Evolutionary conservation across 2,113 vertebrate genomes (phyloP), one percentile per base, ranked within the genome.

Genomic region (Tachysurus vachellii): DNA sequence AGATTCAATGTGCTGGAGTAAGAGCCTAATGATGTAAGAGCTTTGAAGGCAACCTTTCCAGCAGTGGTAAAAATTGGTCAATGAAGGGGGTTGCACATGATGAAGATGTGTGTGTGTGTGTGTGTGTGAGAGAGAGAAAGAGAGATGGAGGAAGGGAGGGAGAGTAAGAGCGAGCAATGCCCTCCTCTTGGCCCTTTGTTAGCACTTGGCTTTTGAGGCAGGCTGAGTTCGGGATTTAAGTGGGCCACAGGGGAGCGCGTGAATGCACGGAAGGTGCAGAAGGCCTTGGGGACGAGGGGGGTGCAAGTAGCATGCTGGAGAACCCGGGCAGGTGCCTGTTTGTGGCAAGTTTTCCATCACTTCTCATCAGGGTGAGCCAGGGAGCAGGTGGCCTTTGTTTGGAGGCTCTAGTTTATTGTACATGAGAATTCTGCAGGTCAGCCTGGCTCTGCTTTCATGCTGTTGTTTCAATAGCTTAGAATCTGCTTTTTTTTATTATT

Each of bases 241-340:
- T 95, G 94, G 95, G 92, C 94, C 95, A 94, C 94, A 93, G 92
- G 95, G 95, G 95, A 96, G 92, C 88, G 91, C 62, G 91, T 95
- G 92, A 94, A 94, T 93, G 62, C 82, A 83, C 31, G 75, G 85
- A 84, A 88, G 89, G 82, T 90, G 87, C 81, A 82, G 83, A 86
- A 82, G 87, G 91, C 91, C 90, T 92, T 90, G 89, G 87, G 92
- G 93, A 89, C 89, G 86, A 88, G 85, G 90, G 64, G 59, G 89
- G 83, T 83, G 89, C 84, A 90, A 88, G 44, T 77, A n/a, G 90
- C 91, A 50, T 44, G 64, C 57, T n/a, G 73, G 82, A 70, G 53
- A 75, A 80, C 89, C 88, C 89, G 90, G 93, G 92, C 91, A 93
- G 93, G 91, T 93, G 91, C 90, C 89, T 94, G 94, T 91, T 90